Evolutionary conservation across 1,140 invertebrate species (phyloP), one percentile per base, ranked within the genome.

Genomic region (Drosophila albomicans): DNA sequence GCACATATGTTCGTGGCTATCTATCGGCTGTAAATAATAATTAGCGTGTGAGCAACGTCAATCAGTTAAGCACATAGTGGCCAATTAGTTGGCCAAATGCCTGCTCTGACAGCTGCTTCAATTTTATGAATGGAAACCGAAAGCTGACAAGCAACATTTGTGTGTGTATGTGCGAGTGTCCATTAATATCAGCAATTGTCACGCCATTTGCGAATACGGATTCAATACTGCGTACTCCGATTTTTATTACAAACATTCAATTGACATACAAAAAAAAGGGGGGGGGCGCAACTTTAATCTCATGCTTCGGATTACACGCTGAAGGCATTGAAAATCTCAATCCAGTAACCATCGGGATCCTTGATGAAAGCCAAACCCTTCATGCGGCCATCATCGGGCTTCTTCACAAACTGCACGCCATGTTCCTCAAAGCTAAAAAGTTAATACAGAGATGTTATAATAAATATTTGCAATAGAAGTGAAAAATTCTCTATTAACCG

Each of bases 321-420:
- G 54, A 94, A 93, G 28, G 94, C 92, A 89, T 95, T 97, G 64
- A 99, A 95, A 68, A 99, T 98, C 93, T 99, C 98, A 87, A 99
- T 98, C 97, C 97, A 98, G 92, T 99, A 99, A 45, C 97, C 98
- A 94, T 99, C 98, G 0, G 98, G 98, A 93, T 99, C 98, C 87
- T 97, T 96, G 62, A 99, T 98, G 91, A 99, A 99, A 3, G 98
- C 98, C 54, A 99, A 93, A 2, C 96, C 97, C 93, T 98, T 98
- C 97, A 99, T 99, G 92, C 96, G 97, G 78, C 97, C 97, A 92
- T 98, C 97, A 89, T 96, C 95, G 30, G 97, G 98, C 82, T 95
- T 96, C 90, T 99, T 99, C 1, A 98, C 94, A 93, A 99, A 99
- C 73, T 97, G 96, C 20, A 98, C 97, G 45, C 96, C 96, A 46